Percentiles rank a stretch among this genome's conserved stretches.
phyloP scores from a whole-genome alignment of 2,797 vertebrate species.

The Catostomus latipinnis region DNA sequence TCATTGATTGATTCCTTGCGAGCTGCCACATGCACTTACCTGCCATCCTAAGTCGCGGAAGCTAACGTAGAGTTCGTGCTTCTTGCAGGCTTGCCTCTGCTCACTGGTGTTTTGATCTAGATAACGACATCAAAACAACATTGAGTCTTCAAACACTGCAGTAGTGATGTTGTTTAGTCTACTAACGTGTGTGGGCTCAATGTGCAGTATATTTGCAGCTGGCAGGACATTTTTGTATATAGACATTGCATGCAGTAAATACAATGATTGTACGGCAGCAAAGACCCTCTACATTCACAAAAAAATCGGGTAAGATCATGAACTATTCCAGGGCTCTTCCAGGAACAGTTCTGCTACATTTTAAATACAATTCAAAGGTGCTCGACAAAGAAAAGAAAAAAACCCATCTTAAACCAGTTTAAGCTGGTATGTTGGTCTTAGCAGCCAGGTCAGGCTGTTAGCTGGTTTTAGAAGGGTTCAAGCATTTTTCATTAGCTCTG shows the following conservation, averaged over 20 bases:
- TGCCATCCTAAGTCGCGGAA: slow-evolving; percentile 99
- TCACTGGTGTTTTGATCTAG: slow-evolving; percentile 96
- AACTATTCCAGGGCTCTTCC: not conserved
- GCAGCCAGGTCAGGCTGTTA: no score
- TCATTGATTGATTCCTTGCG: not conserved
- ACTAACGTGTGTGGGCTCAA: slow-evolving; percentile 55
- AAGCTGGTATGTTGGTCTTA: not conserved
- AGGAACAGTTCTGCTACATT: not conserved
- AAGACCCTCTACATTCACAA: not conserved
- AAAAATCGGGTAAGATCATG: slow-evolving; percentile 15
- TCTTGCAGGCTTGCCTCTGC: slow-evolving; percentile 98
- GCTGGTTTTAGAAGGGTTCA: no score
- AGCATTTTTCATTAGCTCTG: no score
- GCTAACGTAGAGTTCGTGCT: slow-evolving; percentile 98
- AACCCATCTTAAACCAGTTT: not conserved
- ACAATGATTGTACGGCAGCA: slow-evolving; percentile 9
- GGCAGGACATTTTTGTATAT: slow-evolving; percentile 26
- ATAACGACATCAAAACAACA: slow-evolving; percentile 51
- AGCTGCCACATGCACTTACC: slow-evolving; percentile 71
- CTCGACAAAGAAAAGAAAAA: no score
- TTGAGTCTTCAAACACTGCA: slow-evolving; percentile 50
- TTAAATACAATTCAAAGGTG: not conserved
- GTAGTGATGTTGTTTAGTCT: slow-evolving; percentile 59
- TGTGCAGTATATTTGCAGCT: slow-evolving; percentile 34
- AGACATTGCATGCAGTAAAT: not conserved